Conservation (phyloP, 2,797 vertebrate species). For the Enoplosus armatus region DNA sequence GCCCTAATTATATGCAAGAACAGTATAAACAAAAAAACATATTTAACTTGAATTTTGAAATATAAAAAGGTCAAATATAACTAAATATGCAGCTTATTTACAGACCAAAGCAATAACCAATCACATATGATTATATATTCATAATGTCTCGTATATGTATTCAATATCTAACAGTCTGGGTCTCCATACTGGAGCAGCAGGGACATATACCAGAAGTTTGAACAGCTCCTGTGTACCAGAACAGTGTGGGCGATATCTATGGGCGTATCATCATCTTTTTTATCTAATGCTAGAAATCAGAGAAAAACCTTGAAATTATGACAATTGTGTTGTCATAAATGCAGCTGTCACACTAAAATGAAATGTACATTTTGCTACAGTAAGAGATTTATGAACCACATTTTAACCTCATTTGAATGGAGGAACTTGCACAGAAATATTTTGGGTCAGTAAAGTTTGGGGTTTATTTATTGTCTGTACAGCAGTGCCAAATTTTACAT, state of each 20-base stretch:
- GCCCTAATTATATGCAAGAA: neutral
- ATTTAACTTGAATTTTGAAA: neutral
- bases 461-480: constrained; percentile 34
- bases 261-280: neutral
- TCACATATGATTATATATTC: constrained; percentile 22
- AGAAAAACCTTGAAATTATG: neutral
- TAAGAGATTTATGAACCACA: constrained; percentile 12
- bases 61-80: too few relatives aligned
- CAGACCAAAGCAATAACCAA: neutral
- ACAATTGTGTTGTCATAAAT: neutral
- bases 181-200: neutral
- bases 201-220: neutral
- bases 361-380: constrained; percentile 1
- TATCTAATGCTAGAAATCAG: constrained; percentile 6
- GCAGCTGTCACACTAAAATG: constrained; percentile 16
- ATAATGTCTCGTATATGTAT: constrained; percentile 19
- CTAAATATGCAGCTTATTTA: constrained; percentile 3
- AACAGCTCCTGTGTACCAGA: neutral
- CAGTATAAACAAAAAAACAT: neutral
- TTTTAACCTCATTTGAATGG: constrained; percentile 34
- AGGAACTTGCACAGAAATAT: constrained; percentile 37
- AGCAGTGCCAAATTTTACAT: constrained; percentile 65
- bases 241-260: neutral
- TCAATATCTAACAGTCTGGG: constrained; percentile 14
- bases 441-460: constrained; percentile 54